Percentiles rank a stretch among this genome's conserved stretches.
These are phyloP conservation scores for Copidosoma aretas DNA, from an alignment of 2,888 invertebrate genomes.

Conservation along the genomic window DNA sequence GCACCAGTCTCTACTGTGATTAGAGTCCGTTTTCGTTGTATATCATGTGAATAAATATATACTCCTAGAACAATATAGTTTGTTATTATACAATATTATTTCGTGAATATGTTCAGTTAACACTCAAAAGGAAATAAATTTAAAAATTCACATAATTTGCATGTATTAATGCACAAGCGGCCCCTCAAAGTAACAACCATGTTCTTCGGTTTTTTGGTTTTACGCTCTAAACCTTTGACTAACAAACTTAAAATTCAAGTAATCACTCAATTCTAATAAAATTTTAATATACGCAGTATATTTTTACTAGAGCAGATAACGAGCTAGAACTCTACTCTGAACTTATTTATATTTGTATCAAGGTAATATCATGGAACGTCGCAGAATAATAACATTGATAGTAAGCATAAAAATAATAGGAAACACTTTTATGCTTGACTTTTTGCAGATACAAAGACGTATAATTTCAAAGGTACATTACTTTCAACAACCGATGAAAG, in stretches of 20 bases:
- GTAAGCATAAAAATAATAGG: conserved; percentile 23
- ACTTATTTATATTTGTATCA: conserved; percentile 21
- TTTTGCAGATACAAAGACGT: conserved; percentile 9
- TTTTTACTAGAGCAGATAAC: no score
- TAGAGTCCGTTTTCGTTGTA: no score
- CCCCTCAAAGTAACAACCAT: conserved; percentile 35
- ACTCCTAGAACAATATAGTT: no score
- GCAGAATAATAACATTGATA: conserved; percentile 25
- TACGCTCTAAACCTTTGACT: conserved; percentile 27
- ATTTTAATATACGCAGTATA: no score
- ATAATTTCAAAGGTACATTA: conserved; percentile 14
- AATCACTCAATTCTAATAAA: no score
- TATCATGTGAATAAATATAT: no score
- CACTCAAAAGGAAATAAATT: no score
- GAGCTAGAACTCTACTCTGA: not conserved
- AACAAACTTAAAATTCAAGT: conserved; percentile 2
- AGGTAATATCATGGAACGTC: conserved; percentile 19
- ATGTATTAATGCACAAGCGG: conserved; percentile 34
- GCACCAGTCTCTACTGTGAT: no score
- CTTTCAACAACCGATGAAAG: conserved; percentile 23
- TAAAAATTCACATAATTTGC: not conserved
- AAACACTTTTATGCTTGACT: conserved; percentile 26
- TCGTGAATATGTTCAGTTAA: no score
- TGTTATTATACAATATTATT: no score
- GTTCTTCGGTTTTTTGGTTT: conserved; percentile 23